Conservation (phyloP, 2,888 invertebrate species). For the Hedychridium roseum region DNA sequence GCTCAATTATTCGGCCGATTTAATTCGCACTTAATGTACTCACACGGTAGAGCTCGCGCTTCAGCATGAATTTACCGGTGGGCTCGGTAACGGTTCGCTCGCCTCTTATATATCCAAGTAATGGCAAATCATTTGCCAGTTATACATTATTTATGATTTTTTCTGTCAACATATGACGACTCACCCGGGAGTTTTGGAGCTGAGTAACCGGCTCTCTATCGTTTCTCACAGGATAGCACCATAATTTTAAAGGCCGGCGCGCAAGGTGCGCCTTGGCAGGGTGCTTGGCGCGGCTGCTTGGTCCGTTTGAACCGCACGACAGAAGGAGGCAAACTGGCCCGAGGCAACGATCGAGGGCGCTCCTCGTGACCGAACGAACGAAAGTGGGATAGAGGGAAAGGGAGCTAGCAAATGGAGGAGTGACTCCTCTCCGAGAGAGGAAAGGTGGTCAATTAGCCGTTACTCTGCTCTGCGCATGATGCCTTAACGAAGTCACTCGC, state of each 20-base stretch:
- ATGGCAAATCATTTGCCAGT: too few relatives aligned
- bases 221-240: too few relatives aligned
- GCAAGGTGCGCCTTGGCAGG: constrained; percentile 12
- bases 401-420: constrained; percentile 26
- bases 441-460: constrained; percentile 62
- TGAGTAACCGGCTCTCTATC: too few relatives aligned
- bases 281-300: constrained; percentile 8
- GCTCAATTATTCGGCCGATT: constrained; percentile 32
- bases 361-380: constrained; percentile 1
- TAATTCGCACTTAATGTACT: constrained; percentile 5
- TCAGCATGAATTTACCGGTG: too few relatives aligned
- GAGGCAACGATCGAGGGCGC: constrained; percentile 34
- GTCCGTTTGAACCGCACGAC: constrained; percentile 31
- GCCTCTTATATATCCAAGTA: too few relatives aligned
- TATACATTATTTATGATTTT: too few relatives aligned
- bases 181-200: too few relatives aligned
- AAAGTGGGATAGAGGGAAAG: constrained; percentile 5
- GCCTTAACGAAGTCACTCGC: constrained; percentile 39
- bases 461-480: constrained; percentile 56
- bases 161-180: too few relatives aligned
- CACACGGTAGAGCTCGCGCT: neutral
- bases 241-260: too few relatives aligned
- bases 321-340: constrained; percentile 43
- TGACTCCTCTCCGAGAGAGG: constrained; percentile 44
- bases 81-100: too few relatives aligned